These are phyloP conservation scores for Temnothorax unifasciatus DNA, from an alignment of 2,888 invertebrate genomes.

Conservation along the genomic window DNA sequence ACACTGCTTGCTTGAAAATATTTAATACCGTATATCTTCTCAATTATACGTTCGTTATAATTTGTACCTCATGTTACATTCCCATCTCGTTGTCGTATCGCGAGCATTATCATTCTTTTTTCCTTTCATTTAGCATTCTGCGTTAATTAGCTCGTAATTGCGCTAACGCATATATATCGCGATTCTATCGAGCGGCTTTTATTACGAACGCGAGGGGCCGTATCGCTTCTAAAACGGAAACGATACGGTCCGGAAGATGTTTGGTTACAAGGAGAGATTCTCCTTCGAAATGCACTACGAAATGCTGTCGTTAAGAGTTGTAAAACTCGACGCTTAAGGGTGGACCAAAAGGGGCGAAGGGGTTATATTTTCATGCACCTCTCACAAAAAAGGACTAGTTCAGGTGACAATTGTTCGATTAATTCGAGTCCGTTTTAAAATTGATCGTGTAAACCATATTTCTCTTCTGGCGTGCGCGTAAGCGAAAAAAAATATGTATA, in stretches of 20 bases:
- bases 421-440: neutral
- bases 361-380: neutral
- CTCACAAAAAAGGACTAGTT: neutral
- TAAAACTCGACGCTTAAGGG: neutral
- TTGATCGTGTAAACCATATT: neutral
- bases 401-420: neutral
- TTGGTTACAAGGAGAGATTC: constrained; percentile 83
- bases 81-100: constrained; percentile 22
- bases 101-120: constrained; percentile 25
- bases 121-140: constrained; percentile 67
- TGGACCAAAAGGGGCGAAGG: neutral
- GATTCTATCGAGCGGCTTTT: constrained; percentile 50
- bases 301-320: constrained; percentile 2
- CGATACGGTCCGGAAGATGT: constrained; percentile 85
- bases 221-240: constrained; percentile 83
- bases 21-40: neutral
- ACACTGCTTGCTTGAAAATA: neutral
- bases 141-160: constrained; percentile 74
- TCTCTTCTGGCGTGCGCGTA: neutral
- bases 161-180: constrained; percentile 35
- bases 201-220: constrained; percentile 74
- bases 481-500: neutral
- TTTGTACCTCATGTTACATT: constrained; percentile 11
- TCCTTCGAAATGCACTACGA: constrained; percentile 69
- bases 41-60: constrained; percentile 21